Base-by-base conservation (phyloP, 2,888 invertebrate genomes). In the Ptychoptera contaminata region DNA sequence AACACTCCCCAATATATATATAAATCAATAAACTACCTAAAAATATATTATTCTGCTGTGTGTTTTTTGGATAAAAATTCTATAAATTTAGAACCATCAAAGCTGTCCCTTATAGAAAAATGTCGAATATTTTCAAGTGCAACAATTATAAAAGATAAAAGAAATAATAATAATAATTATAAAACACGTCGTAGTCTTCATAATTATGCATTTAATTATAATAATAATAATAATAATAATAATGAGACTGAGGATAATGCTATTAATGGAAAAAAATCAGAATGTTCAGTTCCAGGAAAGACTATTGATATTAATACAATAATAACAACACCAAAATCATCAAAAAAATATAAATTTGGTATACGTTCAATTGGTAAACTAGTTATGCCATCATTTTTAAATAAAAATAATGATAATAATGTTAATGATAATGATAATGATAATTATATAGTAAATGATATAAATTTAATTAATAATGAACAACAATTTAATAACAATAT, bases 281-380 rank as follows among this genome's bases (percentile, higher is more conserved):
- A n/a, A n/a, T n/a, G n/a, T n/a, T n/a, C n/a, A n/a, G n/a, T n/a
- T n/a, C n/a, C n/a, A n/a, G n/a, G n/a, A n/a, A n/a, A n/a, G n/a
- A n/a, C n/a, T n/a, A n/a, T n/a, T n/a, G n/a, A n/a, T n/a, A 23
- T 23, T 7, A 39, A 39, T 29, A 29, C 6, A 12, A n/a, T 3
- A n/a, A 14, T 16, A 35, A 42, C 42, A 30, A 43, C 39, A 30
- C 42, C 46, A 15, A 43, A 36, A 30, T 42, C 15, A n/a, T 43
- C 54, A 8, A 50, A 54, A 35, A 43, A 53, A 30, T 54, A 56
- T 16, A 56, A 56, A 37, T 35, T 63, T 0, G 56, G 56, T 34
- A 32, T 61, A 12, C 58, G 57, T 30, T 57, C 62, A 0, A 54
- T 63, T 23, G 63, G 64, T 15, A 63, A 62, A 48, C 48, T 64